A percentile compares a stretch with the other conserved stretches of the same genome.
phyloP scores from a whole-genome alignment of 2,888 invertebrate species.

The Amiota minor region DNA sequence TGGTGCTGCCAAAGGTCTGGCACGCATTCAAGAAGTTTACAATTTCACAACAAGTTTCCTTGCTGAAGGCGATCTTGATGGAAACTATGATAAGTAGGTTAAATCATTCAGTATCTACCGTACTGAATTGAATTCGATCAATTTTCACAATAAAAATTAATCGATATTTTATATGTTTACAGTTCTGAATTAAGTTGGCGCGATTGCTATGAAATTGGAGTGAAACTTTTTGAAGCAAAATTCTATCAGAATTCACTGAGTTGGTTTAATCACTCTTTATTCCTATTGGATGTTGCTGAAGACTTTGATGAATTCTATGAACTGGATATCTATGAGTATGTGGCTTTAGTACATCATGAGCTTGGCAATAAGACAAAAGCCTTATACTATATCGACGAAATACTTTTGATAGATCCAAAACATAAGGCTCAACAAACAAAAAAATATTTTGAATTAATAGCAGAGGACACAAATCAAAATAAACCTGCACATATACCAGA shows the following conservation, averaged over 20 bases:
- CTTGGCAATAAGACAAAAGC: conserved; percentile 48
- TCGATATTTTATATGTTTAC: not conserved
- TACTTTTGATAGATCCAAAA: conserved; percentile 38
- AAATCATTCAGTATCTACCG: not conserved
- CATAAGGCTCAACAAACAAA: conserved; percentile 38
- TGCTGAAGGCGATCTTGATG: conserved; percentile 85
- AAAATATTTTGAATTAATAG: conserved; percentile 40
- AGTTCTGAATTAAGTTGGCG: conserved; percentile 45
- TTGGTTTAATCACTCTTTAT: conserved; percentile 50
- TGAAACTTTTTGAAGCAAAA: conserved; percentile 50
- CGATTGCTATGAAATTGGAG: conserved; percentile 59
- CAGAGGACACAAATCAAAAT: not conserved
- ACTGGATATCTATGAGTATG: conserved; percentile 53
- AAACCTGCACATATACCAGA: not conserved
- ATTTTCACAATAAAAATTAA: not conserved
- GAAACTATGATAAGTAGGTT: conserved; percentile 83
- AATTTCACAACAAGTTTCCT: conserved; percentile 86
- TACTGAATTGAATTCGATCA: conserved; percentile 39
- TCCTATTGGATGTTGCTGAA: conserved; percentile 32
- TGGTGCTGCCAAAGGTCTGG: conserved; percentile 92
- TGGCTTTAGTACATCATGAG: conserved; percentile 51
- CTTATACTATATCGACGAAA: conserved; percentile 36
- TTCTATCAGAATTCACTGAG: conserved; percentile 41
- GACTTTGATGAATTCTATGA: conserved; percentile 2
- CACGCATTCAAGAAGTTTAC: conserved; percentile 93